phyloP scores from a whole-genome alignment of 2,113 vertebrate species.

The Ophthalmolycus amberensis region DNA sequence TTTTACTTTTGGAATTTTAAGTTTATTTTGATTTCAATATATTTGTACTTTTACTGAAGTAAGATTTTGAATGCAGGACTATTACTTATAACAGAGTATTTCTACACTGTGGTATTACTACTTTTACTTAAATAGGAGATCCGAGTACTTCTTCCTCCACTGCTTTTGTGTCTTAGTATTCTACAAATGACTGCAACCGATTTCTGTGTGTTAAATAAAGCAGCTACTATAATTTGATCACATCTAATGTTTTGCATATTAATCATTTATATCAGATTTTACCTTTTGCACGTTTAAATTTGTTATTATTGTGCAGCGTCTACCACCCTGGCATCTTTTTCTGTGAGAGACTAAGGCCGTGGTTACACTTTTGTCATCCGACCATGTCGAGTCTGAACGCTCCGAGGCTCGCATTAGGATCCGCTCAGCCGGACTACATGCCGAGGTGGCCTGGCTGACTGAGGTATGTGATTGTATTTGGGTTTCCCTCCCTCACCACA shows the following conservation, averaged over 20 bases:
- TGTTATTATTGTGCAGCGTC: background rate
- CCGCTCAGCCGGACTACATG: too few relatives aligned
- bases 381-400: background rate
- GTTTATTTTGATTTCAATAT: too few relatives aligned
- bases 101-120: too few relatives aligned
- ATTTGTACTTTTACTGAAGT: background rate
- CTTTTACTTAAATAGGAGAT: background rate
- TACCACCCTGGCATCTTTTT: background rate
- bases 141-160: background rate
- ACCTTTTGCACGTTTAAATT: background rate
- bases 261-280: background rate
- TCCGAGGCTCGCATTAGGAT: background rate
- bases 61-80: background rate
- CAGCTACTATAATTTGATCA: background rate
- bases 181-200: background rate
- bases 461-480: background rate
- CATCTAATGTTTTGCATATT: background rate
- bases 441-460: background rate
- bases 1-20: too few relatives aligned
- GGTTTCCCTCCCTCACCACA: slow-evolving; percentile 80
- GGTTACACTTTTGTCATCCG: too few relatives aligned
- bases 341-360: too few relatives aligned
- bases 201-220: background rate
- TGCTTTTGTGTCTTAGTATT: background rate
- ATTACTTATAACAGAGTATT: background rate